Conservation (phyloP, 2,888 invertebrate genomes). For the Drosophila mimetica region DNA sequence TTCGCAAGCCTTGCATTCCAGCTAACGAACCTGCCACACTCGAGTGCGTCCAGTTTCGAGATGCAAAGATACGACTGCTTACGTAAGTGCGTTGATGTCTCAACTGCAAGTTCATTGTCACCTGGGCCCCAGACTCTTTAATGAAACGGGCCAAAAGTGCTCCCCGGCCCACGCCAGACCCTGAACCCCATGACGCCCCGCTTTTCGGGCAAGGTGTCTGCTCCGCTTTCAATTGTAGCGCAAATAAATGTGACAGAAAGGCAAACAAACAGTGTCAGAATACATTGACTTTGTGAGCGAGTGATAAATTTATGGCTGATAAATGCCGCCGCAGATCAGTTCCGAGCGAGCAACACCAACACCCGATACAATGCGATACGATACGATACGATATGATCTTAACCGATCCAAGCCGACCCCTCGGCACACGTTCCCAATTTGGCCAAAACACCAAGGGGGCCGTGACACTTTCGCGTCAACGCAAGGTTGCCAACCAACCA, state of each 20-base stretch:
- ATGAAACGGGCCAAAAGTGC: slow-evolving; percentile 37
- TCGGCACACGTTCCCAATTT: slow-evolving; percentile 59
- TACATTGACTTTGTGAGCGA: slow-evolving; percentile 40
- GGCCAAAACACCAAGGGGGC: slow-evolving; percentile 60
- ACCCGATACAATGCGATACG: slow-evolving; percentile 28
- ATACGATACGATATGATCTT: slow-evolving; percentile 40
- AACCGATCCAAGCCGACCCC: slow-evolving; percentile 33
- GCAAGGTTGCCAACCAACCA: slow-evolving; percentile 54
- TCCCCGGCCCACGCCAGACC: slow-evolving; percentile 51
- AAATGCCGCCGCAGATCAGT: slow-evolving; percentile 38
- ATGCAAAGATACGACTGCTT: slow-evolving; percentile 34
- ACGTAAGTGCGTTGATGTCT: slow-evolving; percentile 37
- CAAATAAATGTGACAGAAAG: slow-evolving; percentile 51
- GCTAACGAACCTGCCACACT: slow-evolving; percentile 68
- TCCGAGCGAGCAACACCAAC: slow-evolving; percentile 31
- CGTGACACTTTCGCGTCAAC: slow-evolving; percentile 53
- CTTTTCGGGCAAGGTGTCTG: slow-evolving; percentile 32
- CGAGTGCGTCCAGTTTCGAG: slow-evolving; percentile 52
- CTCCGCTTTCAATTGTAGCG: slow-evolving; percentile 63
- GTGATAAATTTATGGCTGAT: slow-evolving; percentile 60
- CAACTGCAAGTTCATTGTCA: slow-evolving; percentile 69
- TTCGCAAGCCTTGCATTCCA: slow-evolving; percentile 4
- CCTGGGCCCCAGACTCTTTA: slow-evolving; percentile 24
- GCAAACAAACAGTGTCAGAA: slow-evolving; percentile 48
- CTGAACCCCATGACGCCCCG: slow-evolving; percentile 44